Evolutionary conservation across 2,797 vertebrate species (phyloP), one percentile per base, ranked within the genome.

Genomic region (Sebastes kiyomatsui): DNA sequence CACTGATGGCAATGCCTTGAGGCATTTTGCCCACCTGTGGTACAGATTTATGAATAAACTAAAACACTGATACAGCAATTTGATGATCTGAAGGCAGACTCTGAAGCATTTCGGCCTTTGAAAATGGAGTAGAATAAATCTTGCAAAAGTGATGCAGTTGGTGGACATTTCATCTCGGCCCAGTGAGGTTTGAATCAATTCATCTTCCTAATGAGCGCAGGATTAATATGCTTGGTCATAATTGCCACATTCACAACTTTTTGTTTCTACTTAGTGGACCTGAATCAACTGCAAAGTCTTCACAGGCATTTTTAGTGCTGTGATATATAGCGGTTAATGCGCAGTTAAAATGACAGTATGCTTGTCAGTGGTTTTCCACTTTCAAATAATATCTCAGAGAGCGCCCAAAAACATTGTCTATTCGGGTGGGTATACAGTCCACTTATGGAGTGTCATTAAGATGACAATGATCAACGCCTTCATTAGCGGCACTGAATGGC

Each of bases 381-480:
- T 87, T 72, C 20, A 22, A 83, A 81, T 70, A 70, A 79, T 76
- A 69, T 76, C 30, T 81, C 66, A 30, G 2, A 78, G 18, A 42
- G 18, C 9, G 46, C 5, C 52, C 62, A 72, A 83, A 75, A 83
- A 89, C 60, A 77, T 71, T 42, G 67, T 85, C 70, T 77, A 66
- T 76, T 77, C 83, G 62, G 78, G 58, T 55, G 46, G 28, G 54
- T 81, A 75, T 69, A 87, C 78, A 85, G 80, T 83, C 76, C 78
- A 85, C 80, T 91, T 89, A 78, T 67, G 68, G 78, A 77, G 62
- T 75, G 79, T 87, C 88, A 93, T 92, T 92, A 92, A 82, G 72
- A 70, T 91, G 91, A 93, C 91, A 87, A 59, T 92, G 90, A 93
- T 90, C 77, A 87, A 94, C 80, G 74, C 74, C 86, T 92, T 90